A percentile compares a stretch with the other conserved stretches of the same genome.
phyloP scores from a whole-genome alignment of 2,113 vertebrate species.

The Illadopsis cleaveri region DNA sequence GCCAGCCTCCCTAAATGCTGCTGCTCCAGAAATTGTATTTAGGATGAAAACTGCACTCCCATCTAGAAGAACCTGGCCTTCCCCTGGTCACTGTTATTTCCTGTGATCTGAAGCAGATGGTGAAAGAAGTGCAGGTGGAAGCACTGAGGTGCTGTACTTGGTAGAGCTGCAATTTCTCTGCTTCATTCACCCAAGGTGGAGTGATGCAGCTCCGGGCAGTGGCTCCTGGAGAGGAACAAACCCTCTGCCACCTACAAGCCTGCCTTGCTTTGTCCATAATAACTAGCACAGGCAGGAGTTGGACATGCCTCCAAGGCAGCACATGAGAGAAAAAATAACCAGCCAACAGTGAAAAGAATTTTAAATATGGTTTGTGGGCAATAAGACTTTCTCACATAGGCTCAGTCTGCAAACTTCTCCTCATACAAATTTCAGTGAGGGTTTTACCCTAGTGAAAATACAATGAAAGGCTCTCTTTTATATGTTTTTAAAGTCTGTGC shows the following conservation, averaged over 20 bases:
- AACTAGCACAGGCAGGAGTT: background rate
- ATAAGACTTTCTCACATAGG: background rate
- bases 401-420: background rate
- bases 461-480: background rate
- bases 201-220: fast-evolving
- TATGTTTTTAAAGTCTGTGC: conserved; percentile 24
- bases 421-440: conserved; percentile 1
- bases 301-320: background rate
- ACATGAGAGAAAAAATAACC: background rate
- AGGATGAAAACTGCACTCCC: background rate
- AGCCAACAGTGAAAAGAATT: background rate
- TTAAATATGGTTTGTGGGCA: background rate
- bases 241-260: background rate
- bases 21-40: background rate
- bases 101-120: background rate
- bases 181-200: background rate
- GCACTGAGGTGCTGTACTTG: background rate
- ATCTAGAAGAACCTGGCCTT: background rate
- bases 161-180: background rate
- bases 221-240: background rate
- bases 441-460: background rate
- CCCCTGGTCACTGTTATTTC: background rate
- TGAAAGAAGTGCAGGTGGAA: background rate
- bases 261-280: background rate
- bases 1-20: background rate